Base-by-base conservation (phyloP, 2,113 vertebrate species). In the Bujurquina vittata region DNA sequence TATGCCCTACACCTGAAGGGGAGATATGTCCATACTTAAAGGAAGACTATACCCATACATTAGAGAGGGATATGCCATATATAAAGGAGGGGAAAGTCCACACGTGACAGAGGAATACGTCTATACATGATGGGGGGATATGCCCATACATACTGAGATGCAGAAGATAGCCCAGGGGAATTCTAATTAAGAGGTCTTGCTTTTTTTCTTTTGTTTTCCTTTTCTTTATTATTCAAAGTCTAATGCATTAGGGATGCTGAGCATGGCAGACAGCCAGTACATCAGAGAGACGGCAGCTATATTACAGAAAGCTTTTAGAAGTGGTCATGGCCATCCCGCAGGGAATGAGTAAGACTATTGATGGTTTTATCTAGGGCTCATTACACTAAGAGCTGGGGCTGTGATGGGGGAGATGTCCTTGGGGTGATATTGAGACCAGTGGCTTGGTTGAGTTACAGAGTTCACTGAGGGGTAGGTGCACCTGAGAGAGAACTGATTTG, bases 271-370 rank as follows among this genome's bases (percentile, higher is more conserved):
- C 62, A 12, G 95, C 95, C 96, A 96, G 93, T 76, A 85, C 72
- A 88, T 93, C 90, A 92, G 82, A 33, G 65, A 82, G 90, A 86
- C 84, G 85, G 88, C 81, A 33, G 83, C 88, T 78, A 90, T 92
- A 94, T 95, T 94, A 92, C 86, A 72, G 91, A 96, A 96, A 95
- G 95, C 95, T 95, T 96, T 96, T 95, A 96, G 88, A 82, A 89
- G 89, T 82, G 84, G 75, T 55, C 75, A 54, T 77, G 86, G 90
- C 80, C 87, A 60, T 91, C 87, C 78, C 84, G 91, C 72, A 92
- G 86, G 83, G 87, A 93, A 92, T 89, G 93, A 94, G 83, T 88
- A 92, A 90, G 90, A 92, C 90, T 93, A 95, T 94, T 93, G 93
- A 95, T 94, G 94, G 89, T 92, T 95, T 95, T 95, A 96, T 96